Conservation (phyloP, 2,113 vertebrate genomes). For the Hylia prasina region DNA sequence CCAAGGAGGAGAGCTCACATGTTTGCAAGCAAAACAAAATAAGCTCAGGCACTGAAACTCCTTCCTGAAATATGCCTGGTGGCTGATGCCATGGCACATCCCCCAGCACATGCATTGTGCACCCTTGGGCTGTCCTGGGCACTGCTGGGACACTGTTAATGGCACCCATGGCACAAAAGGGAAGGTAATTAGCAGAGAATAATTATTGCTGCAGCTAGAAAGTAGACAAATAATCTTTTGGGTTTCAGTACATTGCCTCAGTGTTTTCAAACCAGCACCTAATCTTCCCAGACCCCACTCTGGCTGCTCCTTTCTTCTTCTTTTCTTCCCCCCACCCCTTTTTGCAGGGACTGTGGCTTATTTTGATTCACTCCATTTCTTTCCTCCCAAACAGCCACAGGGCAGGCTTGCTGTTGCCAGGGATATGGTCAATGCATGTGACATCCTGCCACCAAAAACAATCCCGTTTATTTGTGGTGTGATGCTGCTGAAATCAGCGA, state of each 20-base stretch:
- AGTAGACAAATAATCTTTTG: slow-evolving; percentile 3
- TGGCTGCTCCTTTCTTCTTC: slow-evolving; percentile 9
- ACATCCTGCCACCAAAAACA: neutral
- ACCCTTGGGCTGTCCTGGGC: neutral
- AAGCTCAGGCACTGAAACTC: neutral
- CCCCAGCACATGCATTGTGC: neutral
- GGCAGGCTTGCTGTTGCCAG: slow-evolving; percentile 43
- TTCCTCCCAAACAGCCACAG: neutral
- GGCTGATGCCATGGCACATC: neutral
- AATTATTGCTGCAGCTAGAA: neutral
- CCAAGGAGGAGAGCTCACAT: neutral
- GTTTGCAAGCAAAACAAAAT: slow-evolving; percentile 22
- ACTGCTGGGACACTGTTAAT: neutral
- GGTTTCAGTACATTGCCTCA: neutral
- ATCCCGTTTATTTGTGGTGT: neutral
- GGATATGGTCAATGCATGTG: slow-evolving; percentile 44
- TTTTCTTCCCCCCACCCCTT: neutral
- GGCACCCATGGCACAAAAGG: neutral
- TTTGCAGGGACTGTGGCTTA: slow-evolving; percentile 7
- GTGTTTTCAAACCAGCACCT: slow-evolving; percentile 25
- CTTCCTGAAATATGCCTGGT: neutral
- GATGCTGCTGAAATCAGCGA: neutral
- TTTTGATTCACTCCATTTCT: slow-evolving; percentile 13
- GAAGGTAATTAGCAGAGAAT: slow-evolving; percentile 35
- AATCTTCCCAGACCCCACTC: slow-evolving; percentile 32